Evolutionary conservation across 2,797 vertebrate species (phyloP), one percentile per base, ranked within the genome.

Genomic region (Coreius guichenoti): DNA sequence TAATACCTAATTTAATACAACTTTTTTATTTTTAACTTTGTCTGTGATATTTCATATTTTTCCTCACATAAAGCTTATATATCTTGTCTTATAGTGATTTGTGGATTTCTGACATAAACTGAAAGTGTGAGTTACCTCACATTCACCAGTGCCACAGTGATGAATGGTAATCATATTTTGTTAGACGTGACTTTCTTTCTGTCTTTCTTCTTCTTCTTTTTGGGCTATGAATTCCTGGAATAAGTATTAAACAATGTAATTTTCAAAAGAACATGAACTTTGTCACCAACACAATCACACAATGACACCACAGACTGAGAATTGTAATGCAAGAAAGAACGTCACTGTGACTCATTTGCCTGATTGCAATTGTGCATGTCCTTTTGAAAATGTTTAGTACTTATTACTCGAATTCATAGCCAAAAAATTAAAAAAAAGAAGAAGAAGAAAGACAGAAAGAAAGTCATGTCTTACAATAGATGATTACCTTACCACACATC

Each of bases 71-170:
- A 51, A 74, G 12, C 16, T 3, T 31, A 21, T 9, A 49, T 31
- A 16, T 5, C 14, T 29, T 39, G 3, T 29, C 0, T 13, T 49
- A 4, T 12, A 6, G 29, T 19, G 8, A 54, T 51, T 29, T 31
- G 31, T 36, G 4, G 21, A 8, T 39, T 77, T 58, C 54, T 61
- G 23, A 11, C 8, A 61, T 6, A 26, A 63, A 43, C 56, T 4
- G n/a, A 63, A 61, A 63, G 76, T 31, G 16, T 8, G 1, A 63
- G 16, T 63, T 14, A 12, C 11, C 56, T 45, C 39, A 63, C 1
- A 2, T 8, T 29, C 16, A 13, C 9, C 39, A 0, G 1, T 11
- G 26, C 2, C 5, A 0, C 23, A 29, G 0, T 14, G 1, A 29
- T 29, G 21, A 5, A 1, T 70, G 23, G 49, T 13, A 81, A 70